Conservation (phyloP, 2,888 invertebrate genomes). For the Trachelus iudaicus region DNA sequence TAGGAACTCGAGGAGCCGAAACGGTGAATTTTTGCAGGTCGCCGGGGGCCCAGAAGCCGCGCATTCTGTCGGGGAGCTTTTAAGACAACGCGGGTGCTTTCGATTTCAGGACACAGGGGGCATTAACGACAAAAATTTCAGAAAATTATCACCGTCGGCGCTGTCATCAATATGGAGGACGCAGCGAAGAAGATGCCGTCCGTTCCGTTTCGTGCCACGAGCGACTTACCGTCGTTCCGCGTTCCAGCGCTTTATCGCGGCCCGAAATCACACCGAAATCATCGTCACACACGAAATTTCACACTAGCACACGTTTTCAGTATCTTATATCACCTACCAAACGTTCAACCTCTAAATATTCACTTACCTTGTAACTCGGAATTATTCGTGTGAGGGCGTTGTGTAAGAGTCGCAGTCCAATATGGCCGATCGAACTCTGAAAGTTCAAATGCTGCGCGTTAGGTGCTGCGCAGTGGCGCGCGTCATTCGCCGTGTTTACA, state of each 20-base stretch:
- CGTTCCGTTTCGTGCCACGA: slow-evolving; percentile 36
- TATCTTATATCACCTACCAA: slow-evolving; percentile 4
- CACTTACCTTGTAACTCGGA: slow-evolving; percentile 65
- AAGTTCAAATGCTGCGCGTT: slow-evolving; percentile 58
- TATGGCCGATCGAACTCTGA: slow-evolving; percentile 57
- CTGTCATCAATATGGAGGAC: slow-evolving; percentile 74
- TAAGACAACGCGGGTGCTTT: slow-evolving; percentile 61
- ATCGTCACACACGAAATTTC: slow-evolving; percentile 22
- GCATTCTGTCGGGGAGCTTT: slow-evolving; percentile 62
- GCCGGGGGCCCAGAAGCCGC: slow-evolving; percentile 49
- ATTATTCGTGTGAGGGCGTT: slow-evolving; percentile 72
- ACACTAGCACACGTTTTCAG: slow-evolving; percentile 10
- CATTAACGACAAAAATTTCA: slow-evolving; percentile 75
- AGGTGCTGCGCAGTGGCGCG: slow-evolving; percentile 44
- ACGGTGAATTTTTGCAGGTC: slow-evolving; percentile 30
- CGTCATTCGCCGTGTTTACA: slow-evolving; percentile 42
- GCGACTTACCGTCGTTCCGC: slow-evolving; percentile 22
- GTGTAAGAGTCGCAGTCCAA: slow-evolving; percentile 66
- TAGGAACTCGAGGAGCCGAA: slow-evolving; percentile 5
- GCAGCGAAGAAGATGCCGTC: slow-evolving; percentile 44
- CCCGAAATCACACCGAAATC: slow-evolving; percentile 19
- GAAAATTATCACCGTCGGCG: slow-evolving; percentile 77
- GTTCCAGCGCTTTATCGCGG: slow-evolving; percentile 22
- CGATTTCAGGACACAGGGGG: slow-evolving; percentile 72
- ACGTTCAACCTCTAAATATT: slow-evolving; percentile 35